These are phyloP conservation scores for Arnoldichthys spilopterus DNA, from an alignment of 2,797 vertebrate genomes.

Conservation along the genomic window DNA sequence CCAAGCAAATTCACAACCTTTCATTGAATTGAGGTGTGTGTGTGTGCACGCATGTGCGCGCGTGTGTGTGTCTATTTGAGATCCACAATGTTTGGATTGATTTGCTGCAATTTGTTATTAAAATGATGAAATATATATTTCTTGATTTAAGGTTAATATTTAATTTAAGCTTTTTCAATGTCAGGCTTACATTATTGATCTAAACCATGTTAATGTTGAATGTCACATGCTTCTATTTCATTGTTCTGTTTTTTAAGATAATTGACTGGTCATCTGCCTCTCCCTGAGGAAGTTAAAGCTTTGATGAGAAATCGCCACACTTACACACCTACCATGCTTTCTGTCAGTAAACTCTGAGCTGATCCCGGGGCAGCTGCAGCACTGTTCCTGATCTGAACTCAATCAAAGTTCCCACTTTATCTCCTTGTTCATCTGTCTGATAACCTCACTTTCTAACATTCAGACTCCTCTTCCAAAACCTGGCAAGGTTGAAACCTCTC, in stretches of 20 bases:
- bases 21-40: background rate
- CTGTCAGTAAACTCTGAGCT: background rate
- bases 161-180: background rate
- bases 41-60: no score
- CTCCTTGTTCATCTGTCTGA: conserved; percentile 23
- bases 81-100: background rate
- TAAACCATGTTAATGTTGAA: background rate
- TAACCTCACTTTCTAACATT: conserved; percentile 14
- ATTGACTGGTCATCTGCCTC: background rate
- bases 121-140: conserved; percentile 4
- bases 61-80: background rate
- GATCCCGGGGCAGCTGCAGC: background rate
- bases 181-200: conserved; percentile 1
- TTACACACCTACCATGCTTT: background rate
- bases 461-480: conserved; percentile 16
- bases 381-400: background rate
- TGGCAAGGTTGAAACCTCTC: conserved; percentile 15
- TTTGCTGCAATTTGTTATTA: background rate
- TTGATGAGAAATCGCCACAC: background rate
- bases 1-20: background rate
- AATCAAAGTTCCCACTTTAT: background rate
- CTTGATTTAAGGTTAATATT: conserved; percentile 6
- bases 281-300: background rate
- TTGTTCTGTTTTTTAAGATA: background rate
- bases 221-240: background rate